Evolutionary conservation across 1,140 invertebrate genomes (phyloP), one percentile per base, ranked within the genome.

Genomic region (Trinorchestia longiramus): DNA sequence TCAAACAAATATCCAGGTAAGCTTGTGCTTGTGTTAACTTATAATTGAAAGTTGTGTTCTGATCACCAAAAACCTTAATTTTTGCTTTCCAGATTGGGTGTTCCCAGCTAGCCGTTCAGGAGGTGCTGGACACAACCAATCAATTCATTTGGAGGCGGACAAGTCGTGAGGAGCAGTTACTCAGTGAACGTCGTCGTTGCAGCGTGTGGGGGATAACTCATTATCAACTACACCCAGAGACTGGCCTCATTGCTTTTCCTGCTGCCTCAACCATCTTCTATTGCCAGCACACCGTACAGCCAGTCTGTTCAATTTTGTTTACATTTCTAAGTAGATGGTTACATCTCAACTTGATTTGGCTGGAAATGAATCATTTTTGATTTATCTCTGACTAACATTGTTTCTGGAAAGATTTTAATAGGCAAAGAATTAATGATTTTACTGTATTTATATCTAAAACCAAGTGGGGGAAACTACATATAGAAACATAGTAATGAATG

Each of bases 121-220:
- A 97, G 47, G 96, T 96, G 47, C 92, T 97, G 53, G 96, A 96
- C 42, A 96, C 96, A 0, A 95, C 90, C 41, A 96, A 96, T 90
- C 96, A 96, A 19, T 97, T 97, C 95, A 94, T 96, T 0, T 97
- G 96, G 96, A 47, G 96, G 94, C 95, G 95, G 92, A 97, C 97
- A 43, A 98, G 98, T 0, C 97, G 98, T 96, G 99, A 99, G 97
- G 99, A 99, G 97, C 99, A 99, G 97, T 97, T 99, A 92, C 97
- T 99, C 95, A 98, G 98, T 97, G 99, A 99, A 97, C 97, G 99
- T 95, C 99, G 99, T 97, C 97, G 99, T 96, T 98, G 99, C 23
- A 98, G 98, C 0, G 98, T 98, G 0, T 99, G 99, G 98, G 99
- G 99, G 42, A 99, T 99, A 94, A 99, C 99, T 3, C 98, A 98